Evolutionary conservation across 1,140 invertebrate genomes (phyloP).

Genomic region (Kradibia gibbosae): DNA sequence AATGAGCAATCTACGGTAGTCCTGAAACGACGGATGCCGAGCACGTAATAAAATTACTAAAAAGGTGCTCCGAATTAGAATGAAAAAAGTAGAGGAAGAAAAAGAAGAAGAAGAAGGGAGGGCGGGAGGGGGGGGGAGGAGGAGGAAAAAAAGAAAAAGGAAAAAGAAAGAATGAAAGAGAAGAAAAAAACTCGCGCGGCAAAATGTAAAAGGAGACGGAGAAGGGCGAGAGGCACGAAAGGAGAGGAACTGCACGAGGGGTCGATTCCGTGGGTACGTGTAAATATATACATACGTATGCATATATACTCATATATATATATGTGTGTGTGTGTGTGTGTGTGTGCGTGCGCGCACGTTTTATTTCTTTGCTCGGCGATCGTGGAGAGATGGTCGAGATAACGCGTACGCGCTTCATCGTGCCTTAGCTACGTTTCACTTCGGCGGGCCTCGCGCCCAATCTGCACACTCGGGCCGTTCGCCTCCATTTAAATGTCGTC

Average conservation of each 20-base stretch:
- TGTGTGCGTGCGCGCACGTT: too few relatives aligned
- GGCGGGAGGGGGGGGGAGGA: too few relatives aligned
- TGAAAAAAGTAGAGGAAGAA: neutral
- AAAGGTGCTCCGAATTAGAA: too few relatives aligned
- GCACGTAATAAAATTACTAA: too few relatives aligned
- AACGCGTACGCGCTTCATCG: slow-evolving; percentile 4
- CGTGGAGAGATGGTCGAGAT: slow-evolving; percentile 35
- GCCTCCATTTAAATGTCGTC: neutral
- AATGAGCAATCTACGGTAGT: too few relatives aligned
- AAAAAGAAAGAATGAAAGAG: neutral
- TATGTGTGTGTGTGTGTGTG: too few relatives aligned
- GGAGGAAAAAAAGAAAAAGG: neutral
- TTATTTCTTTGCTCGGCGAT: slow-evolving; percentile 31
- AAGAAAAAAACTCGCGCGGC: neutral
- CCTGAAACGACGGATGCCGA: too few relatives aligned
- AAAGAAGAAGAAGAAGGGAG: neutral
- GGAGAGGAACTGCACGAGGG: neutral
- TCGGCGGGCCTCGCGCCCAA: neutral
- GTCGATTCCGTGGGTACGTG: slow-evolving; percentile 29
- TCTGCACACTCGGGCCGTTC: neutral
- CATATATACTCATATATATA: too few relatives aligned
- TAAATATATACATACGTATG: too few relatives aligned
- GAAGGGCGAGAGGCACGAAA: neutral
- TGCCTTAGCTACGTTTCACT: slow-evolving; percentile 32
- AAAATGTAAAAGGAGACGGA: neutral